A percentile compares a stretch with the other conserved stretches of the same genome.
phyloP scores from a whole-genome alignment of 2,797 vertebrate species.

The Ataeniobius toweri region DNA sequence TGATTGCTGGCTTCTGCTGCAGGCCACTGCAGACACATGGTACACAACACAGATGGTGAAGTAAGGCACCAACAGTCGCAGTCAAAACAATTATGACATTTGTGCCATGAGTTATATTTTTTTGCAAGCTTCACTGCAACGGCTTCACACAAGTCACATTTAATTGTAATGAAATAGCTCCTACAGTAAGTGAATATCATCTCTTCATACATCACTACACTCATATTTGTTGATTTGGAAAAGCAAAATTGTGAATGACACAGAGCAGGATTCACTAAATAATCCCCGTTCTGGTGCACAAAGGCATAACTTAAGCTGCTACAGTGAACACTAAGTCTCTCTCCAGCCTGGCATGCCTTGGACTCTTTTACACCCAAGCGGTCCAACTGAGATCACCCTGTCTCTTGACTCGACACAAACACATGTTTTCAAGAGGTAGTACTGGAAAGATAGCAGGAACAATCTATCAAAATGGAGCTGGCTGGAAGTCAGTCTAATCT shows the following conservation, averaged over 20 bases:
- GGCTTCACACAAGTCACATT: slow-evolving; percentile 35
- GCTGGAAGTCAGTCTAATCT: slow-evolving; percentile 56
- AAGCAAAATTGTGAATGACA: slow-evolving; percentile 67
- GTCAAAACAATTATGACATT: slow-evolving; percentile 67
- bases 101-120: slow-evolving; percentile 57
- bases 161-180: slow-evolving; percentile 23
- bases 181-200: slow-evolving; percentile 9
- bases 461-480: slow-evolving; percentile 67
- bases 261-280: slow-evolving; percentile 69
- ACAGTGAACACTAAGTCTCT: slow-evolving; percentile 72
- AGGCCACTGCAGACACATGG: slow-evolving; percentile 63
- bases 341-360: slow-evolving; percentile 59
- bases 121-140: slow-evolving; percentile 30
- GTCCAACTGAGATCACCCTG: slow-evolving; percentile 57
- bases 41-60: slow-evolving; percentile 64
- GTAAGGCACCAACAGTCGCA: slow-evolving; percentile 58
- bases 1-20: slow-evolving; percentile 59
- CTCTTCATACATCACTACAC: slow-evolving; percentile 42
- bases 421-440: slow-evolving; percentile 66
- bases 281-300: slow-evolving; percentile 74
- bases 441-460: slow-evolving; percentile 58
- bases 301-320: slow-evolving; percentile 68
- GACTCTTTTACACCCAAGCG: slow-evolving; percentile 68
- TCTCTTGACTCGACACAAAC: slow-evolving; percentile 71
- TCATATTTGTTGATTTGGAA: slow-evolving; percentile 70